Conservation (phyloP, 2,113 vertebrate genomes). For the Psettodes erumei region DNA sequence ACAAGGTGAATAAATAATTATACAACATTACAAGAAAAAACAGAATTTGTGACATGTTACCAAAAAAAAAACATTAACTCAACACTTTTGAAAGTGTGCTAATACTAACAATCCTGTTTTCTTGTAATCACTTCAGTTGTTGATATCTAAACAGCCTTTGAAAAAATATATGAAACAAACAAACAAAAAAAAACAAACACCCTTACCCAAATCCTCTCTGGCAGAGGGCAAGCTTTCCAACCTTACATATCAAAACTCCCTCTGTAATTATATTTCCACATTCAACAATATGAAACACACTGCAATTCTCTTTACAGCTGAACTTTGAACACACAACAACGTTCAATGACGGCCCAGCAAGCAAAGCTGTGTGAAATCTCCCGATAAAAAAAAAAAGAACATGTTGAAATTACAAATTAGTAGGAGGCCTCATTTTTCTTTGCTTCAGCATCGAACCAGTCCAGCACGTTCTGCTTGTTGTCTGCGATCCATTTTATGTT, state of each 20-base stretch:
- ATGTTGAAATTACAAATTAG: background rate
- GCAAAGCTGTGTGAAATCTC: background rate
- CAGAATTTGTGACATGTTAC: too few relatives aligned
- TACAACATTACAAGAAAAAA: background rate
- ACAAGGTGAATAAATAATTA: background rate
- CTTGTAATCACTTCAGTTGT: background rate
- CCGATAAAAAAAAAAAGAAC: background rate
- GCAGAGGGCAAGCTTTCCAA: too few relatives aligned
- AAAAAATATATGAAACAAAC: constrained; percentile 1
- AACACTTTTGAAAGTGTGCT: too few relatives aligned
- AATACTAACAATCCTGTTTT: too few relatives aligned
- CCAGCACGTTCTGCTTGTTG: constrained; percentile 74
- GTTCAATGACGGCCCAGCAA: background rate
- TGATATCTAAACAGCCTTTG: background rate
- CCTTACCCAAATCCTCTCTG: background rate
- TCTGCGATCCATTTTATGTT: constrained; percentile 91
- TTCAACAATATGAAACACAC: background rate
- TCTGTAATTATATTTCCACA: background rate
- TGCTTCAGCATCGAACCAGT: constrained; percentile 79
- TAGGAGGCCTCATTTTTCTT: background rate
- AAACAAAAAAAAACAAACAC: background rate
- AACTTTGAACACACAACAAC: background rate
- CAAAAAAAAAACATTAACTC: too few relatives aligned
- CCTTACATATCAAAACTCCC: background rate
- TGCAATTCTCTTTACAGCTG: background rate